These are phyloP conservation scores for Ptilodon capucinus DNA, from an alignment of 2,888 invertebrate species.

Conservation along the genomic window DNA sequence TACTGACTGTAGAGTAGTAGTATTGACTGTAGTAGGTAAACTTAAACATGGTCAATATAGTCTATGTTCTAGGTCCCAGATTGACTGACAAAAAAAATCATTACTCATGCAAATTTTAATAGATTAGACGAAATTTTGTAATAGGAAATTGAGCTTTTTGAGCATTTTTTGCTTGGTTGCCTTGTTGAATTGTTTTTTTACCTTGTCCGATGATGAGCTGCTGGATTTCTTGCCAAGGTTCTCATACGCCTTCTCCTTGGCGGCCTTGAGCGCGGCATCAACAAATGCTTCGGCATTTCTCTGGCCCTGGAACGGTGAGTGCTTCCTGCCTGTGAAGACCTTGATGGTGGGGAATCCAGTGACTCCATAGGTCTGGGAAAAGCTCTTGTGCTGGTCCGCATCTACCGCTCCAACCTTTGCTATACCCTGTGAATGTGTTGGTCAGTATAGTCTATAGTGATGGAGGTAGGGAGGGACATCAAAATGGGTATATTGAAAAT, in stretches of 20 bases:
- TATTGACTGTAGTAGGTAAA: too few relatives aligned
- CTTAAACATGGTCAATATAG: too few relatives aligned
- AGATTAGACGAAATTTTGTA: neutral
- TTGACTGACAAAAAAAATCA: too few relatives aligned
- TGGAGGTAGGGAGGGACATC: too few relatives aligned
- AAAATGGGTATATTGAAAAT: too few relatives aligned
- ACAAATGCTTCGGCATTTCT: slow-evolving; percentile 93
- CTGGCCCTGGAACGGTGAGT: slow-evolving; percentile 92
- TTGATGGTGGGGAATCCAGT: slow-evolving; percentile 98
- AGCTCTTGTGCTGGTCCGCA: slow-evolving; percentile 93
- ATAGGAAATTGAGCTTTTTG: neutral
- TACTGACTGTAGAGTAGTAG: too few relatives aligned
- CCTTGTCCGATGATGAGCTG: slow-evolving; percentile 63
- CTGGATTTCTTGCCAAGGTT: slow-evolving; percentile 85
- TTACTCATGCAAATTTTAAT: neutral
- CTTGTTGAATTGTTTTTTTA: slow-evolving; percentile 72
- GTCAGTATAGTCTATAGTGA: too few relatives aligned
- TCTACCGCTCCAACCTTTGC: slow-evolving; percentile 97
- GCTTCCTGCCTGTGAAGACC: slow-evolving; percentile 94
- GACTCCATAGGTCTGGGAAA: slow-evolving; percentile 91
- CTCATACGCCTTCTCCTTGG: slow-evolving; percentile 87
- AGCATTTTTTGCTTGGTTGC: slow-evolving; percentile 44
- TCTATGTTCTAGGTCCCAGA: too few relatives aligned
- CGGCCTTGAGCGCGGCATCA: slow-evolving; percentile 91
- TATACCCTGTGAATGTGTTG: slow-evolving; percentile 87